Conservation (phyloP, 2,113 vertebrate genomes). For the Nyctibius bracteatus region DNA sequence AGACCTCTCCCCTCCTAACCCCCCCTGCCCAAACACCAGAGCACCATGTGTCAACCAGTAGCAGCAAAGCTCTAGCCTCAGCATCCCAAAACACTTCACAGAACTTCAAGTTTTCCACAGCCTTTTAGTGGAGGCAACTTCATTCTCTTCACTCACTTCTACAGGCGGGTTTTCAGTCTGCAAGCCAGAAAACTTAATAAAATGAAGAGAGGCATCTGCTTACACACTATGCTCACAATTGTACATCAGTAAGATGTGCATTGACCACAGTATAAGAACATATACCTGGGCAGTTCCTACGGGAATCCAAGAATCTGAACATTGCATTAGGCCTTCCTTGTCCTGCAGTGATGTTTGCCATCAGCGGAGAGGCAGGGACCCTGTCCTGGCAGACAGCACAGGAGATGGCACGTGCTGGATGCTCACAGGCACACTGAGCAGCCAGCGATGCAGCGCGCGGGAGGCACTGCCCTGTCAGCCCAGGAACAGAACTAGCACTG, state of each 20-base stretch:
- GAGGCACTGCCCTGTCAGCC: not conserved
- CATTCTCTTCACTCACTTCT: not conserved
- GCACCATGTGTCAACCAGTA: rapidly evolving
- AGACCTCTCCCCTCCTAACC: not conserved
- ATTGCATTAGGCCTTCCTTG: not conserved
- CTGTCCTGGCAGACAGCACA: not conserved
- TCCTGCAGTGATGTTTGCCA: not conserved
- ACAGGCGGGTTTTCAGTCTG: not conserved
- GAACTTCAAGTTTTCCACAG: not conserved
- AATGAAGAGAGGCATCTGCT: not conserved
- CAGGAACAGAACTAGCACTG: not conserved
- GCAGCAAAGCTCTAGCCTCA: not conserved
- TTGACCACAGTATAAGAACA: not conserved
- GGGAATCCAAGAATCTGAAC: not conserved
- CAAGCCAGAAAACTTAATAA: not conserved
- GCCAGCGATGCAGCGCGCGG: not conserved
- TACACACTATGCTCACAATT: not conserved
- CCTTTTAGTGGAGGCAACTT: not conserved
- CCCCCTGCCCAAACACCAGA: not conserved
- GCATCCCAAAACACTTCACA: not conserved
- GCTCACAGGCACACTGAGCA: rapidly evolving
- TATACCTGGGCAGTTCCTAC: not conserved
- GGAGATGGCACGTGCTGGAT: rapidly evolving
- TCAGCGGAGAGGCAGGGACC: not conserved
- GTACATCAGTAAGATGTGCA: not conserved